Conservation (phyloP, 2,888 invertebrate genomes). For the Dioctria linearis region DNA sequence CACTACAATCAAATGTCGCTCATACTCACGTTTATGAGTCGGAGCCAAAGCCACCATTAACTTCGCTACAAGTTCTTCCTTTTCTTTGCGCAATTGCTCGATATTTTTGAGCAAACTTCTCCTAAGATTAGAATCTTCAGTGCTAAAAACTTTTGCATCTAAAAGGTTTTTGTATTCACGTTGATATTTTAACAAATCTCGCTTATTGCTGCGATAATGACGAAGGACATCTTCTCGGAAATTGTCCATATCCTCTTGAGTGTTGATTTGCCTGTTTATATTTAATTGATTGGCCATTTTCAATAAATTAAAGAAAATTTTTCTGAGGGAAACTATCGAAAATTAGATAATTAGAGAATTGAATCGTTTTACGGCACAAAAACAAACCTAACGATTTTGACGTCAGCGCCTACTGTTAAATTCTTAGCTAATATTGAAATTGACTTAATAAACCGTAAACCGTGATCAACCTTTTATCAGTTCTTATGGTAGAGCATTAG, state of each 20-base stretch:
- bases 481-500: no score
- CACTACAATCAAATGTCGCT: conserved; percentile 63
- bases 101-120: conserved; percentile 65
- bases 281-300: neutral
- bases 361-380: no score
- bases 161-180: conserved; percentile 68
- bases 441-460: no score
- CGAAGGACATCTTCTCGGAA: neutral
- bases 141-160: conserved; percentile 64
- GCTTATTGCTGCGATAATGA: conserved; percentile 62
- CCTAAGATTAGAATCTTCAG: conserved; percentile 66
- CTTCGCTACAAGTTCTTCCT: conserved; percentile 65
- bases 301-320: conserved; percentile 19
- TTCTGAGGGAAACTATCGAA: neutral
- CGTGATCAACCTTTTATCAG: no score
- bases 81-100: conserved; percentile 63
- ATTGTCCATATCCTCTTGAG: neutral
- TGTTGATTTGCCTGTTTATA: neutral
- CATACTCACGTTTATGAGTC: conserved; percentile 63
- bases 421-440: no score
- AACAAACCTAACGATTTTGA: no score
- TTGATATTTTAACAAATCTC: conserved; percentile 67
- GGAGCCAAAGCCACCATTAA: conserved; percentile 67
- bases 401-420: no score
- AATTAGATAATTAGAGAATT: no score